Evolutionary conservation across 2,888 invertebrate genomes (phyloP), one percentile per base, ranked within the genome.

Genomic region (Zaprionus obscuricornis): DNA sequence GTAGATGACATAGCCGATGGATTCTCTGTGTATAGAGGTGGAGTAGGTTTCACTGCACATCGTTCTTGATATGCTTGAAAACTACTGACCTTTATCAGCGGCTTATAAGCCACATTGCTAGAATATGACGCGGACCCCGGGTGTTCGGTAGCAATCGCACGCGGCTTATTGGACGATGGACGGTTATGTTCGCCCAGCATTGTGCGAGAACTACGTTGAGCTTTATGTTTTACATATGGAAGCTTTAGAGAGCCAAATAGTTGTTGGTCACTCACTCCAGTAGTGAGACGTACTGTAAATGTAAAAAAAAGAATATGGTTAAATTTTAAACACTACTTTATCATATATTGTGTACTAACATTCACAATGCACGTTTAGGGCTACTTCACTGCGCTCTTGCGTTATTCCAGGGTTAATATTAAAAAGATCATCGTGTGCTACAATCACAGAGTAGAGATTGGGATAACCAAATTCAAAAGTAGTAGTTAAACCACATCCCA

Each of bases 391-490:
- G 10, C 87, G 85, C 18, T 90, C 89, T 49, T 88, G 87, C 0
- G 86, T 76, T 17, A 77, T 52, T 3, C 87, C 89, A 26, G 69
- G 47, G 45, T 84, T 86, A 3, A 89, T 33, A 0, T 79, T 64
- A 45, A 90, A 90, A 8, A 90, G 82, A 70, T 90, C 90, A 1
- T 87, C 79, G 51, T 88, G 88, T 0, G 89, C 88, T 36, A 79
- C 74, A 45, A 90, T 64, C 7, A 90, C 54, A 2, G 88, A 71
- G 39, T 85, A 87, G 1, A 90, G 56, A 71, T 90, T 90, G 2
- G 90, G 89, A 66, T 85, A 90, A 0, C 89, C 90, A 51, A 82
- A 89, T 51, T 88, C 81, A 67, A 89, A 90, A 4, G 87, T 88
- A n/a, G 77, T 78, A 8, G 55, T 69, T 5, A 89, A 54, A n/a